phyloP scores from a whole-genome alignment of 2,888 invertebrate species.

The Agonopterix arenella region DNA sequence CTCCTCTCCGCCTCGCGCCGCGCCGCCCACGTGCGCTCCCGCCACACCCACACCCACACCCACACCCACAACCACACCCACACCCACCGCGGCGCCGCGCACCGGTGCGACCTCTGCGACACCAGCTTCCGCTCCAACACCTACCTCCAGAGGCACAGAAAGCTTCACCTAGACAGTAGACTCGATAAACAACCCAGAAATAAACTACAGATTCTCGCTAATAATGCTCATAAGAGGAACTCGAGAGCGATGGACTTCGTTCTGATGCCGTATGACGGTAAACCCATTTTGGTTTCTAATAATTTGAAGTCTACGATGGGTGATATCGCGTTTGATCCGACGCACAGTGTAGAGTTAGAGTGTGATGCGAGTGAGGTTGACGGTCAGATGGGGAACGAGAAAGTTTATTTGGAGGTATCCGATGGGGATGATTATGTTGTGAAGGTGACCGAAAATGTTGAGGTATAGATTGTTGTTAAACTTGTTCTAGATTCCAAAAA shows the following conservation, averaged over 20 bases:
- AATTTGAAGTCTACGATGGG: too few relatives aligned
- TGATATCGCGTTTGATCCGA: too few relatives aligned
- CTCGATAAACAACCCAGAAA: background rate
- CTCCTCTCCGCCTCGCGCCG: constrained; percentile 54
- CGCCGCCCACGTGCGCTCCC: constrained; percentile 45
- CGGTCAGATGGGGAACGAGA: background rate
- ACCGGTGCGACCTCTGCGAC: constrained; percentile 45
- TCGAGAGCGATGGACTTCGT: background rate
- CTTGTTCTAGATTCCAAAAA: background rate
- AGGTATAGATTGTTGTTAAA: background rate
- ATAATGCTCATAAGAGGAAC: background rate
- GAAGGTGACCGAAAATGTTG: constrained; percentile 4
- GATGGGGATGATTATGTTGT: constrained; percentile 21
- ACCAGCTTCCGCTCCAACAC: constrained; percentile 37
- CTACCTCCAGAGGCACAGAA: constrained; percentile 42
- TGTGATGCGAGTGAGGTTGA: background rate
- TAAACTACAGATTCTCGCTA: background rate
- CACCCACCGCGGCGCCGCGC: constrained; percentile 26
- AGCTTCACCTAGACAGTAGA: constrained; percentile 15
- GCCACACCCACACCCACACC: too few relatives aligned
- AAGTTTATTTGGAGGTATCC: constrained; percentile 25
- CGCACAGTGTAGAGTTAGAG: too few relatives aligned
- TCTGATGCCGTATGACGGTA: background rate
- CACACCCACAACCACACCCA: too few relatives aligned
- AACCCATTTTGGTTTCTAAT: too few relatives aligned